phyloP scores from a whole-genome alignment of 2,113 vertebrate genomes.

The Triplophysa dalaica region DNA sequence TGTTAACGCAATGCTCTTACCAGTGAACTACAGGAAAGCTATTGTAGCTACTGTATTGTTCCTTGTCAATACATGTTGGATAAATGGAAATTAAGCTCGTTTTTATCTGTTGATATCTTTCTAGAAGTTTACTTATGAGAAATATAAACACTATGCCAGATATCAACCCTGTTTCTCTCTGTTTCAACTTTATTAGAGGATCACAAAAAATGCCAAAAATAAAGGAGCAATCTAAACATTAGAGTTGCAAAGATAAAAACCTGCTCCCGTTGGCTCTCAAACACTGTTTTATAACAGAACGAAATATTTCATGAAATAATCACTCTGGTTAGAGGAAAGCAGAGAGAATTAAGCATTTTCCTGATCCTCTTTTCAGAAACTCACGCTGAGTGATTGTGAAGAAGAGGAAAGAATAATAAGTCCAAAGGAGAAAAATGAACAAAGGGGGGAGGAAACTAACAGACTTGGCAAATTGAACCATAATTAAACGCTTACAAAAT shows the following conservation, averaged over 20 bases:
- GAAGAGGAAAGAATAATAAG: slow-evolving; percentile 55
- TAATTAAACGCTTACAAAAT: slow-evolving; percentile 96
- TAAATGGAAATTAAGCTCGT: too few relatives aligned
- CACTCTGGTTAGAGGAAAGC: slow-evolving; percentile 46
- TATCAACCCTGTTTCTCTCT: neutral
- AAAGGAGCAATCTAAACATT: neutral
- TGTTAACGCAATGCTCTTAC: too few relatives aligned
- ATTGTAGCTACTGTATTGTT: too few relatives aligned
- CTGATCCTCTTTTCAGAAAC: slow-evolving; percentile 54
- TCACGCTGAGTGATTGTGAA: slow-evolving; percentile 51
- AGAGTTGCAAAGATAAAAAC: neutral
- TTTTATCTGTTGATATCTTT: too few relatives aligned
- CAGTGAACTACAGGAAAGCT: too few relatives aligned
- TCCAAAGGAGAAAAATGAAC: slow-evolving; percentile 57
- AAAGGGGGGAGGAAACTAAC: slow-evolving; percentile 74
- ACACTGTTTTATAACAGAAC: slow-evolving; percentile 20
- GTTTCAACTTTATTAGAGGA: neutral
- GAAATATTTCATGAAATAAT: slow-evolving; percentile 55
- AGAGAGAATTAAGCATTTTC: slow-evolving; percentile 48
- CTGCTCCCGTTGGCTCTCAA: slow-evolving; percentile 22
- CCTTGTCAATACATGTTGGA: neutral
- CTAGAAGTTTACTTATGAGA: too few relatives aligned
- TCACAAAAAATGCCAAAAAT: neutral
- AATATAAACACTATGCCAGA: neutral
- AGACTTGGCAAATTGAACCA: slow-evolving; percentile 84